Evolutionary conservation across 2,113 vertebrate genomes (phyloP).

Genomic region (Cryptoleucopteryx plumbea): DNA sequence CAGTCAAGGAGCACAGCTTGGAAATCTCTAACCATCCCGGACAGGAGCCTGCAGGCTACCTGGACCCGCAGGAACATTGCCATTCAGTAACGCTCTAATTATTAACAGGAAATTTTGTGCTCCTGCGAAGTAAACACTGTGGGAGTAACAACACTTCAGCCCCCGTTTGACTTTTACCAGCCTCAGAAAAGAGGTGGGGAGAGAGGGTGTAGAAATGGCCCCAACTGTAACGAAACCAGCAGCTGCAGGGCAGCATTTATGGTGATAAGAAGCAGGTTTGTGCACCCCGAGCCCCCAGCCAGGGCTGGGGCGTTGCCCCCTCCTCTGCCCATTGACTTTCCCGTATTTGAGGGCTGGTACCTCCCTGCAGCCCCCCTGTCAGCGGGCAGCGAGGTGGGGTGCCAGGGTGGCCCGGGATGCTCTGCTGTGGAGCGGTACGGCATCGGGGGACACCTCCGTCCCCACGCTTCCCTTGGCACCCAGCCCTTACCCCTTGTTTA

Average conservation of each 20-base stretch:
- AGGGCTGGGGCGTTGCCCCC: neutral
- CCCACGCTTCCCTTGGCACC: neutral
- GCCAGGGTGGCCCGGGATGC: neutral
- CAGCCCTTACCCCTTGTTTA: neutral
- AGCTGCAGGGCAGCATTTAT: neutral
- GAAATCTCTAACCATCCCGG: neutral
- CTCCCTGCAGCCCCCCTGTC: neutral
- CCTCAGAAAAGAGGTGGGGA: neutral
- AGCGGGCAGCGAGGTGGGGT: accelerated
- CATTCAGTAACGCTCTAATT: neutral
- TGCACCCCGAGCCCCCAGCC: neutral
- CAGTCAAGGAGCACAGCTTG: neutral
- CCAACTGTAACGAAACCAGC: neutral
- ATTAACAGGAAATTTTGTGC: neutral
- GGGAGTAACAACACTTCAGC: slow-evolving; percentile 11
- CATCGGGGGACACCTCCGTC: neutral
- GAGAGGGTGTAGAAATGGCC: neutral
- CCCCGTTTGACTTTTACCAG: neutral
- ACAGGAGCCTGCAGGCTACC: neutral
- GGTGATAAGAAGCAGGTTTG: neutral
- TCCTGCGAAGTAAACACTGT: neutral
- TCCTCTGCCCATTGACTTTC: neutral
- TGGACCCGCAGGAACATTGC: neutral
- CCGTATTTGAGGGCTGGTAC: neutral
- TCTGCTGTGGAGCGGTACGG: accelerated